Conservation (phyloP, 2,797 vertebrate species). For the Aselliscus stoliczkanus region DNA sequence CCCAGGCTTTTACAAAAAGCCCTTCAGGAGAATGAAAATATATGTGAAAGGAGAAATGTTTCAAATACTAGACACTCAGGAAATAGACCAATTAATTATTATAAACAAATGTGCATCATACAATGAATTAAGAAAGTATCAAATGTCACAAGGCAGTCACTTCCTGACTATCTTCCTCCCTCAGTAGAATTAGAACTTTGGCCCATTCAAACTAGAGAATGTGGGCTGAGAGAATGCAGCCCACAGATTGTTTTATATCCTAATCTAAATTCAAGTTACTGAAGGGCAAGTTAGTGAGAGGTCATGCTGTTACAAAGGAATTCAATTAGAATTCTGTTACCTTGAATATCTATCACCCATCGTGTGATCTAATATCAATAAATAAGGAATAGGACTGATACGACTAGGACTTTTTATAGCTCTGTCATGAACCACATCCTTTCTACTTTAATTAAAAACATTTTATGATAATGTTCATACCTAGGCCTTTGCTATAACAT, state of each 20-base stretch:
- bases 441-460: neutral
- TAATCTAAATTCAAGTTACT: neutral
- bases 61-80: neutral
- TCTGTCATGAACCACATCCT: neutral
- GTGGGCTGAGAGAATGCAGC: neutral
- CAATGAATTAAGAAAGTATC: constrained; percentile 7
- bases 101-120: neutral
- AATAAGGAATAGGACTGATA: neutral
- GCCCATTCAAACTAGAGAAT: neutral
- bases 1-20: neutral
- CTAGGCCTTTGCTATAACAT: neutral
- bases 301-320: neutral
- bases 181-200: neutral
- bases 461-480: neutral
- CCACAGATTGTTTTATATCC: neutral
- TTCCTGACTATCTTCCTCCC: neutral
- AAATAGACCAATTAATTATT: neutral
- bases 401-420: neutral
- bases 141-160: neutral
- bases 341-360: neutral
- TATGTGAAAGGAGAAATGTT: neutral
- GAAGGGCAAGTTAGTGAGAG: neutral
- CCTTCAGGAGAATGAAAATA: constrained; percentile 25
- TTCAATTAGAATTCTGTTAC: constrained; percentile 33
- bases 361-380: neutral